Percentiles rank a stretch among this genome's conserved stretches.
phyloP scores from a whole-genome alignment of 2,888 invertebrate genomes.

The Lymantria dispar region DNA sequence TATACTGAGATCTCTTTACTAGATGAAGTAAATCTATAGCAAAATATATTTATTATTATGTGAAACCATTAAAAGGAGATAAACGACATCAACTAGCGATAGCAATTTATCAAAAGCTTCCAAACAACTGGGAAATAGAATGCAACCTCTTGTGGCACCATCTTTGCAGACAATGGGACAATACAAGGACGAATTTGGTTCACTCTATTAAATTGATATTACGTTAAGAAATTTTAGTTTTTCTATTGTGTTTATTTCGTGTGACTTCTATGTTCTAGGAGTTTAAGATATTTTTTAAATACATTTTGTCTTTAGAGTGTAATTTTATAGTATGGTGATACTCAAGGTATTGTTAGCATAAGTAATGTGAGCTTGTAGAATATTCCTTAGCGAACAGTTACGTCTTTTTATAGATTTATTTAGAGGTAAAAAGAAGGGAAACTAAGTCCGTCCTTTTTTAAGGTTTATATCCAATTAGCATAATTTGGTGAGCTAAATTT shows the following conservation, averaged over 20 bases:
- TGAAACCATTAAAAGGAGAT: neutral
- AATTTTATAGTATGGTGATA: neutral
- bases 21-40: neutral
- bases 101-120: slow-evolving; percentile 25
- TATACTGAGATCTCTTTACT: too few species aligned
- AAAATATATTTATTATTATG: neutral
- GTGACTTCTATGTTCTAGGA: neutral
- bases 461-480: too few species aligned
- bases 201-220: slow-evolving; percentile 75
- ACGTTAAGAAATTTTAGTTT: slow-evolving; percentile 31
- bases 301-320: neutral
- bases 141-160: slow-evolving; percentile 63
- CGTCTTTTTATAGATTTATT: too few species aligned
- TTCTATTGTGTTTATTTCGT: neutral
- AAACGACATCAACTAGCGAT: slow-evolving; percentile 20
- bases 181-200: slow-evolving; percentile 76
- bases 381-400: too few species aligned
- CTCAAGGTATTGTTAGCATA: neutral
- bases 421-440: too few species aligned
- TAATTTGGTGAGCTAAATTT: too few species aligned
- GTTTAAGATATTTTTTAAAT: slow-evolving; percentile 11
- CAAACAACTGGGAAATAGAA: slow-evolving; percentile 51
- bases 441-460: too few species aligned
- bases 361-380: neutral
- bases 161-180: slow-evolving; percentile 68